Evolutionary conservation across 2,888 invertebrate genomes (phyloP).

Genomic region (Ceraclea dissimilis): DNA sequence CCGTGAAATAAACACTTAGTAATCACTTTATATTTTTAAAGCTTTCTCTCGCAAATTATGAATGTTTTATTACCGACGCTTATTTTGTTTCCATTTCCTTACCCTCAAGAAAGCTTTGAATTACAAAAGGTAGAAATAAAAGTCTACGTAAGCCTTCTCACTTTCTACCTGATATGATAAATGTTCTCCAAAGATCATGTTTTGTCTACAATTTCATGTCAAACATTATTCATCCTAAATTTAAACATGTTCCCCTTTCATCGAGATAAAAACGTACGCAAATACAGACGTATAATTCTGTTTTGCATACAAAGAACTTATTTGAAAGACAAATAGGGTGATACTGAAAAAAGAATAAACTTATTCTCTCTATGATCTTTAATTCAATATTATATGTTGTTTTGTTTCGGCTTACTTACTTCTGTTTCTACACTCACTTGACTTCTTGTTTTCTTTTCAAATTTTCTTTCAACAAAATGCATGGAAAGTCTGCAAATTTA

Average conservation of each 20-base stretch:
- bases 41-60: not conserved
- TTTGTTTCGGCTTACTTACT: too few species aligned
- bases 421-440: too few species aligned
- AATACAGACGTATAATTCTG: constrained; percentile 2
- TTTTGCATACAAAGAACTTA: constrained; percentile 7
- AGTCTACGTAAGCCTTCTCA: constrained; percentile 5
- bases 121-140: not conserved
- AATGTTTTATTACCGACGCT: not conserved
- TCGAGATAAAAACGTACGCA: constrained; percentile 6
- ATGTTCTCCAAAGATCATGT: constrained; percentile 14
- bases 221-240: constrained; percentile 13
- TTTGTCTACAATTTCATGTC: constrained; percentile 16
- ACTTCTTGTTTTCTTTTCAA: too few species aligned
- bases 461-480: too few species aligned
- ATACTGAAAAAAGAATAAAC: constrained; percentile 1
- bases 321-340: constrained; percentile 7
- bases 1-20: not conserved
- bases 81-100: not conserved
- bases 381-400: not conserved
- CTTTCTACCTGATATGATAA: constrained; percentile 18
- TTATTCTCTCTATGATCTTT: not conserved
- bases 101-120: not conserved
- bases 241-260: constrained; percentile 10
- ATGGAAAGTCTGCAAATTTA: too few species aligned
- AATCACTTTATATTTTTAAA: constrained; percentile 1